Evolutionary conservation across 2,113 vertebrate genomes (phyloP), one percentile per base, ranked within the genome.

Genomic region (Toxostoma redivivum): DNA sequence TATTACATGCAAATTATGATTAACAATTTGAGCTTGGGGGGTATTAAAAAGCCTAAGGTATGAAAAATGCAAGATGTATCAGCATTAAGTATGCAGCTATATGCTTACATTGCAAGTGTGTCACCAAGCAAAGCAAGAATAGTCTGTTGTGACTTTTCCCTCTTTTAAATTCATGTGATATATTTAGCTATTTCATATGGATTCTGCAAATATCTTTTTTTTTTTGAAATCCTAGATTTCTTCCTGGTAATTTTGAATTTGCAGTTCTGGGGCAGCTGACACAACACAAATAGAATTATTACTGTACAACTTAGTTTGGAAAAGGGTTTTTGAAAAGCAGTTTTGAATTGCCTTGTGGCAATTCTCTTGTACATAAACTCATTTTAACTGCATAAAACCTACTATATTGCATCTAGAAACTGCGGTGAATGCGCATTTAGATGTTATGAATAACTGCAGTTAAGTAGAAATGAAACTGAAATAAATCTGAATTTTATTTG

Each of bases 401-500:
- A 81, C 93, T 95, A 83, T 93, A 94, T 94, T 97, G 97, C 97
- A 97, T 95, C 94, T 83, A 97, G 96, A 95, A 97, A 91, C 85
- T 88, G 91, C 97, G 91, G 91, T 18, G 81, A 93, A 93, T 95
- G 95, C 92, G 91, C 97, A 96, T 97, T 97, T 97, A 97, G 96
- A 95, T 95, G 94, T 97, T 98, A 96, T 96, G 96, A 97, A 96
- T 97, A 97, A 98, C 94, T 96, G 97, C 97, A 97, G 93, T 95
- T 97, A 97, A 96, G 87, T 90, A 80, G 92, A 95, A 97, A 96
- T 82, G 94, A 96, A 96, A 95, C 93, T 50, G 92, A 96, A 97
- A 97, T 97, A 97, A 97, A 98, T 98, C 96, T 97, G 98, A 96
- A 96, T 98, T 98, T 97, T 97, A 97, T 97, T 97, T 97, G 97